Conservation (phyloP, 2,113 vertebrate genomes). For the Coturnix japonica region DNA sequence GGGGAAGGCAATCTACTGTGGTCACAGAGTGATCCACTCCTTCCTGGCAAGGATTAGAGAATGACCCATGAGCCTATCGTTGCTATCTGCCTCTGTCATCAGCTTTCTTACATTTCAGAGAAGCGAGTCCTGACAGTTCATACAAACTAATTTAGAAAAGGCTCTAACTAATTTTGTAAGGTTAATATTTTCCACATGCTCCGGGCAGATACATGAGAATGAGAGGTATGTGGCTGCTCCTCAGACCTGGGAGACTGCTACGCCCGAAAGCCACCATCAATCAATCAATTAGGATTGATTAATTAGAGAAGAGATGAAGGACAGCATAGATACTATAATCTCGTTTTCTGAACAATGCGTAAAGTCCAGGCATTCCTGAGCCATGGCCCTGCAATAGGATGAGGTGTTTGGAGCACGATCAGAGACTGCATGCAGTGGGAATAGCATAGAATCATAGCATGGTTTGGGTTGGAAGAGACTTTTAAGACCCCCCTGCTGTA, state of each 20-base stretch:
- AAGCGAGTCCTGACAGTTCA: not conserved
- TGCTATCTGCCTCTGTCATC: not conserved
- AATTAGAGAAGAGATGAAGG: slow-evolving; percentile 44
- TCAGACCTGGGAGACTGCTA: not conserved
- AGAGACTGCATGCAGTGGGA: not conserved
- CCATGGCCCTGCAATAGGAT: not conserved
- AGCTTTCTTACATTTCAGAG: not conserved
- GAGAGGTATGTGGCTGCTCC: not conserved
- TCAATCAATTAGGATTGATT: slow-evolving; percentile 37
- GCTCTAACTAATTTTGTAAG: not conserved
- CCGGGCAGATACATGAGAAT: not conserved
- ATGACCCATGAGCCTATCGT: rapidly evolving
- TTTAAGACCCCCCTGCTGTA: too few relatives aligned
- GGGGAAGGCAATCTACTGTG: not conserved
- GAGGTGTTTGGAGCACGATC: not conserved
- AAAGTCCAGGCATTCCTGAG: not conserved
- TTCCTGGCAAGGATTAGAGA: not conserved
- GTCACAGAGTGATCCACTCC: too few relatives aligned
- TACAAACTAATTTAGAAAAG: slow-evolving; percentile 21
- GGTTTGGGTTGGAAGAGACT: too few relatives aligned
- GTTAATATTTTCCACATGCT: not conserved
- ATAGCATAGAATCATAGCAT: not conserved
- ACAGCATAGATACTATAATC: not conserved
- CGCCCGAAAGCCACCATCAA: not conserved
- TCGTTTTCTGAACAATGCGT: not conserved